Evolutionary conservation across 2,113 vertebrate genomes (phyloP).

Genomic region (Lepisosteus osseus): DNA sequence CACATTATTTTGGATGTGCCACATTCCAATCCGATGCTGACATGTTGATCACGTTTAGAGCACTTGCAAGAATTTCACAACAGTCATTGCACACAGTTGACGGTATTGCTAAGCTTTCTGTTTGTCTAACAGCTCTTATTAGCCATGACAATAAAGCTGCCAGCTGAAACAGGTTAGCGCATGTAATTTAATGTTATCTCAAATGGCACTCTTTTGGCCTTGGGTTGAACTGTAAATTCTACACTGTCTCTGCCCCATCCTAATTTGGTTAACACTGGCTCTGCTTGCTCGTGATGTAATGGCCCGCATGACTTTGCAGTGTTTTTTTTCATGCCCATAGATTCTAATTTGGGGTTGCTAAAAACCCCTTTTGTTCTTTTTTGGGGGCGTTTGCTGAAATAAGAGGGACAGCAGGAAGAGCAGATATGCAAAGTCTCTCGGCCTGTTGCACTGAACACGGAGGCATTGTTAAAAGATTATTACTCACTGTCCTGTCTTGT

Average conservation of each 20-base stretch:
- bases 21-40: constrained; percentile 26
- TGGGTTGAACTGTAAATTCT: constrained; percentile 39
- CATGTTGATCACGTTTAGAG: neutral
- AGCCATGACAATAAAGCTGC: constrained; percentile 4
- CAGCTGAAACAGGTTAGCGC: constrained; percentile 20
- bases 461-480: constrained; percentile 18
- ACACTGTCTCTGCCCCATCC: neutral
- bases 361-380: constrained; percentile 22
- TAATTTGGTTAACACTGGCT: constrained; percentile 4
- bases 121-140: constrained; percentile 23
- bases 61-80: neutral
- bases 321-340: constrained; percentile 32
- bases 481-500: constrained; percentile 41
- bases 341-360: constrained; percentile 31
- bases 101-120: constrained; percentile 9
- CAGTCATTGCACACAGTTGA: too few relatives aligned
- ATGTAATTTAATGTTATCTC: constrained; percentile 38
- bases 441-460: constrained; percentile 25
- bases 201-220: constrained; percentile 37
- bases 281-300: constrained; percentile 18
- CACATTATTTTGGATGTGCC: constrained; percentile 21
- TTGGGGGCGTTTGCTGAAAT: neutral
- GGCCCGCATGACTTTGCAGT: constrained; percentile 31
- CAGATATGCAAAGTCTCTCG: constrained; percentile 6
- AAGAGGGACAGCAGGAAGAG: constrained; percentile 13